A percentile compares a stretch with the other conserved stretches of the same genome.
phyloP scores from a whole-genome alignment of 35 echinoderm and acorn worm species.

The Apostichopus californicus region DNA sequence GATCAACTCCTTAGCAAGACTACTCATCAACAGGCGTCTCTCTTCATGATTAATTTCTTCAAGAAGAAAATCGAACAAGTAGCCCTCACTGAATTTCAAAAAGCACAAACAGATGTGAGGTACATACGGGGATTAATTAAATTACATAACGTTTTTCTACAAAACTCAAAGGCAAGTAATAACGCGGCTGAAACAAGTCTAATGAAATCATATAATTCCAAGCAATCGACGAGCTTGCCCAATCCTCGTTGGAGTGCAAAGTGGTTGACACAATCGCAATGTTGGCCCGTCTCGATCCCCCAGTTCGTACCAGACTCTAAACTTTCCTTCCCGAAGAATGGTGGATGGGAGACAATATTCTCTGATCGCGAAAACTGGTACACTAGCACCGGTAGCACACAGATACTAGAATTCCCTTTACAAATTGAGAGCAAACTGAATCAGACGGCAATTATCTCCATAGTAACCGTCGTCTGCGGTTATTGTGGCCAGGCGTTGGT shows the following conservation, averaged over 20 bases:
- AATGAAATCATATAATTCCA: too few relatives aligned
- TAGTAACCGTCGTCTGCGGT: slow-evolving; percentile 58
- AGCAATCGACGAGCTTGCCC: background rate
- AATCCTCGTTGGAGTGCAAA: slow-evolving; percentile 12
- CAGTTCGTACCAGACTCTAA: slow-evolving; percentile 39
- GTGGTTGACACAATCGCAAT: slow-evolving; percentile 44
- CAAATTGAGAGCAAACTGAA: slow-evolving; percentile 49
- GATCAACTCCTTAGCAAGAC: slow-evolving; percentile 47
- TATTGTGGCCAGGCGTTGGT: slow-evolving; percentile 83
- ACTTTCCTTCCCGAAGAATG: slow-evolving; percentile 44
- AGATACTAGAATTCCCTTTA: slow-evolving; percentile 66
- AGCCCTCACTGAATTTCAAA: slow-evolving; percentile 57
- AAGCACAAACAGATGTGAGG: slow-evolving; percentile 46
- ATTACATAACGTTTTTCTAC: slow-evolving; percentile 60
- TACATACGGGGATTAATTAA: slow-evolving; percentile 63
- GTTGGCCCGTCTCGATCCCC: slow-evolving; percentile 75
- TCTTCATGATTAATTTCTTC: slow-evolving; percentile 76
- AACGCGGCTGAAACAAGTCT: background rate
- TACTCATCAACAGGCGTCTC: slow-evolving; percentile 69
- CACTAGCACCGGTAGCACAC: slow-evolving; percentile 59
- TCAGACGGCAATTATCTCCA: slow-evolving; percentile 54
- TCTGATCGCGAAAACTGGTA: slow-evolving; percentile 79
- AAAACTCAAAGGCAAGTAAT: slow-evolving; percentile 14
- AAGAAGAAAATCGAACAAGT: slow-evolving; percentile 51
- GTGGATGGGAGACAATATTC: slow-evolving; percentile 67